These are phyloP conservation scores for Gymnoscelis rufifasciata DNA, from an alignment of 2,888 invertebrate species.

Conservation along the genomic window DNA sequence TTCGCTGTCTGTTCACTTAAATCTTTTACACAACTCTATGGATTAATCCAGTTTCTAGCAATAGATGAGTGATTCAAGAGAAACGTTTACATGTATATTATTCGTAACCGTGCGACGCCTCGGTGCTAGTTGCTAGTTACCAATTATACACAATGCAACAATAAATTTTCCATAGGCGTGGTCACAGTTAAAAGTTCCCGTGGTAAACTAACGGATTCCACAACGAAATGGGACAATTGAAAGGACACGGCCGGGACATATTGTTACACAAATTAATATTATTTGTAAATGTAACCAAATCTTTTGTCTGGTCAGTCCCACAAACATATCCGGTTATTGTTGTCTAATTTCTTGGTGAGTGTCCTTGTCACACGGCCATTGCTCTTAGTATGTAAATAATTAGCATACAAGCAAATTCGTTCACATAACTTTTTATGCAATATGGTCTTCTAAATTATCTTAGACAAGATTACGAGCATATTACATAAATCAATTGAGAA, in stretches of 20 bases:
- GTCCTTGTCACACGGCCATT: conserved; percentile 15
- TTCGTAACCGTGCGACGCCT: too few relatives aligned
- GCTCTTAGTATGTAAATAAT: conserved; percentile 11
- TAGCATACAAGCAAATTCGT: conserved; percentile 1
- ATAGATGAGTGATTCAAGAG: too few relatives aligned
- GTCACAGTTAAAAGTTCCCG: conserved; percentile 9
- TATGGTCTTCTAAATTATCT: too few relatives aligned
- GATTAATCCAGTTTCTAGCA: too few relatives aligned
- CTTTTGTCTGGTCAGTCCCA: conserved; percentile 14
- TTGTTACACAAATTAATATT: conserved; percentile 22
- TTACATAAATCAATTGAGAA: too few relatives aligned
- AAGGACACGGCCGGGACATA: conserved; percentile 9
- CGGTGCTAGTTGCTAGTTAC: too few relatives aligned
- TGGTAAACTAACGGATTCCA: conserved; percentile 1
- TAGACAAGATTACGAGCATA: too few relatives aligned
- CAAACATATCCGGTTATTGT: conserved; percentile 23
- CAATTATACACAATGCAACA: too few relatives aligned
- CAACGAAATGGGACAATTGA: conserved; percentile 9
- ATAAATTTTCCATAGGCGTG: not conserved
- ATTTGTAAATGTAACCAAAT: conserved; percentile 14
- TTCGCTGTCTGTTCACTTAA: too few relatives aligned
- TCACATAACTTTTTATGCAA: too few relatives aligned
- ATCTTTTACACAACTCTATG: too few relatives aligned
- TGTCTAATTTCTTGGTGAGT: conserved; percentile 14
- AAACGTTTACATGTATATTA: too few relatives aligned